Conservation (phyloP, 1,140 invertebrate species). For the Oryctes rhinoceros region DNA sequence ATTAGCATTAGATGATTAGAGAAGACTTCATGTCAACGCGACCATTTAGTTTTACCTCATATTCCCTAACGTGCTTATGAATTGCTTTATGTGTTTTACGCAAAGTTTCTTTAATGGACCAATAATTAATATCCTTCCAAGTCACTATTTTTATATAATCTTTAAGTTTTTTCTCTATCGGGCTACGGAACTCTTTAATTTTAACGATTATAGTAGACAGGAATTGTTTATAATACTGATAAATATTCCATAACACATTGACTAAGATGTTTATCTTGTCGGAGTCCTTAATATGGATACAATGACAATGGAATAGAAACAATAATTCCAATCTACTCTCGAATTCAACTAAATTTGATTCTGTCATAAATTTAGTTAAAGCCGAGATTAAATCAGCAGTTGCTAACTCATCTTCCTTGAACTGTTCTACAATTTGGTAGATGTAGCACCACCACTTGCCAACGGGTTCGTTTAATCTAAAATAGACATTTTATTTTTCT, state of each 20-base stretch:
- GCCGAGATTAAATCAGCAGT: constrained; percentile 63
- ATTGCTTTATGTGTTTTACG: constrained; percentile 88
- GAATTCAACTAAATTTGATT: constrained; percentile 85
- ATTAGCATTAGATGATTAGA: not conserved
- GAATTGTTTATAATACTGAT: constrained; percentile 88
- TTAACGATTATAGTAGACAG: constrained; percentile 67
- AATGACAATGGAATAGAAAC: constrained; percentile 79
- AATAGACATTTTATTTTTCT: constrained; percentile 32
- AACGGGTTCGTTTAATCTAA: constrained; percentile 69
- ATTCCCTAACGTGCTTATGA: constrained; percentile 87
- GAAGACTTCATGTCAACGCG: not conserved
- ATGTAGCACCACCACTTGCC: constrained; percentile 93
- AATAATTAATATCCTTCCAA: constrained; percentile 96
- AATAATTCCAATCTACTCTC: constrained; percentile 80
- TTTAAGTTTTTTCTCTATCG: constrained; percentile 91
- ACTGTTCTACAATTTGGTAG: constrained; percentile 67
- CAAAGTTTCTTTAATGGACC: constrained; percentile 88
- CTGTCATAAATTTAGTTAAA: constrained; percentile 86
- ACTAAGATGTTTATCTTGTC: constrained; percentile 65
- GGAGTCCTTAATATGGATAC: constrained; percentile 64
- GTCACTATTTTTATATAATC: constrained; percentile 96
- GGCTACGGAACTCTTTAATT: constrained; percentile 73
- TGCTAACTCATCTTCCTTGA: constrained; percentile 54
- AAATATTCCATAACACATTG: constrained; percentile 83
- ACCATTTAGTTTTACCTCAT: constrained; percentile 55